Evolutionary conservation across 2,888 invertebrate species (phyloP).

Genomic region (Tuberolachnus salignus): DNA sequence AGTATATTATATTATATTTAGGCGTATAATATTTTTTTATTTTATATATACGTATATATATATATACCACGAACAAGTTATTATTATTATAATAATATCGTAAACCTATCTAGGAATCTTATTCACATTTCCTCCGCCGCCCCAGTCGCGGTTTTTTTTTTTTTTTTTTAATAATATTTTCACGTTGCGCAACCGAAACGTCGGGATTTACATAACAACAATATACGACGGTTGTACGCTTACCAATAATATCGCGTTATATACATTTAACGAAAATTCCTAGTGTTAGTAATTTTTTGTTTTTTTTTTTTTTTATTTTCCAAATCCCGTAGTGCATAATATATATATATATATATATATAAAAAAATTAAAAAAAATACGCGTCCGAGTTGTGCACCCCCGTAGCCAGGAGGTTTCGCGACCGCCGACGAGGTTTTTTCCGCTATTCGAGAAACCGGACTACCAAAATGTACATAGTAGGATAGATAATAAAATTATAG

Average conservation of each 20-base stretch:
- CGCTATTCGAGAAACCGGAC: no score
- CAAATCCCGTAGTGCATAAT: not conserved
- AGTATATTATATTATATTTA: not conserved
- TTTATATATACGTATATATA: no score
- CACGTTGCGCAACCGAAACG: conserved; percentile 13
- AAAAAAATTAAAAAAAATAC: no score
- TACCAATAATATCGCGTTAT: no score
- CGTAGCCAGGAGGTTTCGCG: no score
- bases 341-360: not conserved
- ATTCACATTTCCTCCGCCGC: conserved; percentile 14
- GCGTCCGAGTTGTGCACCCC: no score
- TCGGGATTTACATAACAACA: conserved; percentile 45
- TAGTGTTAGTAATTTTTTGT: conserved; percentile 1
- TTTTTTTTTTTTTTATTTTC: conserved; percentile 15
- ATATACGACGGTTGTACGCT: not conserved
- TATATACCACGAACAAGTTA: no score
- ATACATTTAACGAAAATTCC: not conserved
- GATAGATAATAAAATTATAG: no score
- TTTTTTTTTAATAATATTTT: conserved; percentile 6
- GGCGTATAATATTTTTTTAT: conserved; percentile 4
- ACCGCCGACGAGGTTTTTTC: no score
- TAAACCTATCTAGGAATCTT: conserved; percentile 42
- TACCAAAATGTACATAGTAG: no score
- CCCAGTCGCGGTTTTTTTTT: no score
- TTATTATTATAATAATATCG: conserved; percentile 3